Percentiles rank a stretch among this genome's conserved stretches.
phyloP scores from a whole-genome alignment of 2,113 vertebrate genomes.

The Sinocyclocheilus anshuiensis region DNA sequence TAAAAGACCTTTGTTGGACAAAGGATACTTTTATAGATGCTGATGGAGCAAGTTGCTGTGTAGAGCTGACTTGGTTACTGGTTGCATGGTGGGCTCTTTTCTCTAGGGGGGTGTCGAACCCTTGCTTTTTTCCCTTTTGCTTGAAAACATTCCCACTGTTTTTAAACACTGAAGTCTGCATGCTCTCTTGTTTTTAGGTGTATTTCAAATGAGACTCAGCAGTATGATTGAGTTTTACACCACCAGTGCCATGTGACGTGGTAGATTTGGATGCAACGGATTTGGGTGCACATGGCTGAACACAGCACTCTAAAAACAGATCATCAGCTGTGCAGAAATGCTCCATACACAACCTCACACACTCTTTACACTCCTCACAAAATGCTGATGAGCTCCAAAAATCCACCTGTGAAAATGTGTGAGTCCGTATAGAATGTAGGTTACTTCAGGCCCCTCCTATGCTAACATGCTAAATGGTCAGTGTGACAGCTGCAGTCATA shows the following conservation, averaged over 20 bases:
- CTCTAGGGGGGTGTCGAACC: neutral
- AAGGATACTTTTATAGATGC: conserved; percentile 55
- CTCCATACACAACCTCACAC: conserved; percentile 34
- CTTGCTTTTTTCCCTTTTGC: neutral
- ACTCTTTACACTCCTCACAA: conserved; percentile 30
- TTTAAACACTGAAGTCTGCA: neutral
- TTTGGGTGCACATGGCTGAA: conserved; percentile 9
- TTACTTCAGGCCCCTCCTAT: conserved; percentile 12
- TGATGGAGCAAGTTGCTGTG: conserved; percentile 49
- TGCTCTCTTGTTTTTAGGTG: neutral
- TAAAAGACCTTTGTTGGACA: conserved; percentile 55
- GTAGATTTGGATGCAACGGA: conserved; percentile 49
- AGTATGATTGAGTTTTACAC: neutral
- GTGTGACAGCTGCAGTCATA: conserved; percentile 2
- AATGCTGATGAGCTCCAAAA: conserved; percentile 45
- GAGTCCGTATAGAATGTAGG: conserved; percentile 39
- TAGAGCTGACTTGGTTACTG: conserved; percentile 44
- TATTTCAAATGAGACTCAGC: neutral
- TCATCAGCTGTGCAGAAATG: conserved; percentile 53
- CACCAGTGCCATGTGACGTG: neutral
- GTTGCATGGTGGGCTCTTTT: conserved; percentile 19
- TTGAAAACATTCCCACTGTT: neutral
- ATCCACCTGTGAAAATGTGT: conserved; percentile 51
- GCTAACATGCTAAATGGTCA: conserved; percentile 32
- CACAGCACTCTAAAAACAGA: conserved; percentile 57